A percentile compares a stretch with the other conserved stretches of the same genome.
These are phyloP conservation scores for Meriones unguiculatus DNA, from an alignment of 2,113 vertebrate species.

Conservation along the genomic window DNA sequence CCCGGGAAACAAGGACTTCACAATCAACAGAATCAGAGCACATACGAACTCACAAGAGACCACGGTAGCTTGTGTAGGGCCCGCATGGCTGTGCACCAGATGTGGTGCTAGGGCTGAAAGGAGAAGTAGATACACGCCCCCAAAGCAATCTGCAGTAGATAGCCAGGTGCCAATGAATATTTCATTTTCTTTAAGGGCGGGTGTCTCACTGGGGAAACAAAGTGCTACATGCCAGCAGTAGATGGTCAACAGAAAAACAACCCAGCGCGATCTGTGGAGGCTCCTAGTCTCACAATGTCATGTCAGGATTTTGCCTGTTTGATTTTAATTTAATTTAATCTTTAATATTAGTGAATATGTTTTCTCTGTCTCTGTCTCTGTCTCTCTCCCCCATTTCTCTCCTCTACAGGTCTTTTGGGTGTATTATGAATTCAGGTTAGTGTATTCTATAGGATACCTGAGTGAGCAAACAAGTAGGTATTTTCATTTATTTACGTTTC, in stretches of 20 bases:
- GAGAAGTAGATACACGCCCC: background rate
- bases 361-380: background rate
- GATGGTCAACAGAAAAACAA: background rate
- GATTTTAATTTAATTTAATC: background rate
- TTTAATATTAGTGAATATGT: background rate
- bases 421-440: background rate
- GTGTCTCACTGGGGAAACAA: background rate
- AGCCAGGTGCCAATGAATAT: background rate
- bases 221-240: too few species aligned
- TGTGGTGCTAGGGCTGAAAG: background rate
- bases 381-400: background rate
- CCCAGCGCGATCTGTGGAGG: background rate
- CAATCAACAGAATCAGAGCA: background rate
- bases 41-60: background rate
- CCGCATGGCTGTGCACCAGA: background rate
- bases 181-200: background rate
- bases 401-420: background rate
- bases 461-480: background rate
- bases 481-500: background rate
- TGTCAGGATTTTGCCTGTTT: background rate
- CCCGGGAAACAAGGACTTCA: background rate
- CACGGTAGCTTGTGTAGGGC: too few species aligned
- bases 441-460: background rate
- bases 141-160: background rate
- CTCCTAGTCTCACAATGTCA: background rate